Base-by-base conservation (phyloP, 2,888 invertebrate species). In the Andrena trimmerana region DNA sequence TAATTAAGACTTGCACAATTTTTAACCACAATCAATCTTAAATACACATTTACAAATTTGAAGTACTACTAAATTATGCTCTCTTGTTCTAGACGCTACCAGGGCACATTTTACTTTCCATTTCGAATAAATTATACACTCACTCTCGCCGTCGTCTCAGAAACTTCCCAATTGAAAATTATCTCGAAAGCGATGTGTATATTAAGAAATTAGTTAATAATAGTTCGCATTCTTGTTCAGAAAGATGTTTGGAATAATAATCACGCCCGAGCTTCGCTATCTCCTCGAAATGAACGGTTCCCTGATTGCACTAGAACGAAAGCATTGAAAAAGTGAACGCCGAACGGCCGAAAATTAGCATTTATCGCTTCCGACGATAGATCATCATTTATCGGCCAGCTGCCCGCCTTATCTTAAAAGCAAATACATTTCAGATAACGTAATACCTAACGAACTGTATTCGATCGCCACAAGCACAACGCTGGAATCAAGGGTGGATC, bases 401-500 rank as follows among this genome's bases (percentile, higher is more conserved):
- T 67, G 60, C 27, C 31, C 57, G 16, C n/a, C 24, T 52, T 20
- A 57, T 60, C 71, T 36, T 33, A 54, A 72, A 81, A 50, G 57
- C 62, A 68, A 76, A 68, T 42, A 73, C 20, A 10, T 52, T n/a
- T 65, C 33, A 8, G 5, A 50, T 62, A 54, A n/a, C 48, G 24
- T 48, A 68, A 63, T 62, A 68, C 42, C 67, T 54, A 63, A 74
- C 52, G 57, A 57, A 20, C 27, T 20, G 20, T 59, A 33, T 33
- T 54, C 68, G 8, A 77, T 5, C 48, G 33, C 27, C 59, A n/a
- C 6, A 20, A 50, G 65, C 16, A 33, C 36, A 33, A 33, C n/a
- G 52, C 48, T 52, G 8, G 36, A 29, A 69, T 65, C 27, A 31
- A 36, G 48, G 48, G 68, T 71, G 71, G 71, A 81, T 81, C 81